Evolutionary conservation across 2,113 vertebrate species (phyloP).

Genomic region (Myocastor coypus): DNA sequence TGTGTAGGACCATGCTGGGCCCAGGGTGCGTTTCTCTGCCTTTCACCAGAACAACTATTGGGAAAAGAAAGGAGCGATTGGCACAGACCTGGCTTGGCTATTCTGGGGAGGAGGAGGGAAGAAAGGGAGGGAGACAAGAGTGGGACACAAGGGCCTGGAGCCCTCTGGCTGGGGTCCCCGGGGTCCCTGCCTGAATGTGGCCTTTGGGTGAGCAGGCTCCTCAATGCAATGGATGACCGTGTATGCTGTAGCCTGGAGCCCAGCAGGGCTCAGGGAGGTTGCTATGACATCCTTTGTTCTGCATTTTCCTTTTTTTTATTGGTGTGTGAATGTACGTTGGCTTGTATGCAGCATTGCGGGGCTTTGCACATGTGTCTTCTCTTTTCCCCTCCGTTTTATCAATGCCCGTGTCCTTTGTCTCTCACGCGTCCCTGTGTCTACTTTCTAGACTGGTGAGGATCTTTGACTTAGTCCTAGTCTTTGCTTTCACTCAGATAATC

Average conservation of each 20-base stretch:
- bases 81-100: not conserved
- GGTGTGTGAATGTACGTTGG: conserved; percentile 50
- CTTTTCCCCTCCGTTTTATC: not conserved
- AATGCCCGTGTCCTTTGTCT: conserved; percentile 17
- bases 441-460: not conserved
- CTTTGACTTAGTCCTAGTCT: not conserved
- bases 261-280: conserved; percentile 37
- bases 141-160: not conserved
- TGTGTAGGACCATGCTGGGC: not conserved
- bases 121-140: not conserved
- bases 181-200: accelerated
- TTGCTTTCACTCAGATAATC: not conserved
- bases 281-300: conserved; percentile 79
- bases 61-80: conserved; percentile 3
- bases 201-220: not conserved
- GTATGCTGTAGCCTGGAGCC: not conserved
- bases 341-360: not conserved
- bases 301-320: not conserved
- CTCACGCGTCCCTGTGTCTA: accelerated
- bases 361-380: conserved; percentile 5
- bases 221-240: conserved; percentile 56
- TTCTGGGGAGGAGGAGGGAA: not conserved
- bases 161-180: not conserved
- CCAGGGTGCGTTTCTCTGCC: not conserved
- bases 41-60: conserved; percentile 12